These are phyloP conservation scores for Caenorhabditis macrosperma DNA, from an alignment of 2,888 invertebrate genomes.

Conservation along the genomic window DNA sequence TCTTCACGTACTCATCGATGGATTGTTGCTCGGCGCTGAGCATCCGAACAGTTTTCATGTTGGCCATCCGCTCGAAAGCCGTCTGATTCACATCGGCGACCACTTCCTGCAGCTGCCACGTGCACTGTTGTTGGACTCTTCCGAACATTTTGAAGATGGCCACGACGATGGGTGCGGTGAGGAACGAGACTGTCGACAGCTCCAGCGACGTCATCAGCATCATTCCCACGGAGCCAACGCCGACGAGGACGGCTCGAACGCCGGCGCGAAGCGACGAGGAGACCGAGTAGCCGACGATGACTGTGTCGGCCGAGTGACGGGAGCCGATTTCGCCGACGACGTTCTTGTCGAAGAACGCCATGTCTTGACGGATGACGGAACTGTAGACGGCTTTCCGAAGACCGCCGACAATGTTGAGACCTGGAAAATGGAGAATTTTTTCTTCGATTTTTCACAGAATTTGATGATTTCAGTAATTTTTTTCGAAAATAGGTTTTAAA, in stretches of 20 bases:
- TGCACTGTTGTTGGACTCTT: slow-evolving; percentile 89
- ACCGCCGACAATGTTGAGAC: slow-evolving; percentile 42
- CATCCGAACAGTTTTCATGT: slow-evolving; percentile 92
- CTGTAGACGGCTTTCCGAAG: slow-evolving; percentile 51
- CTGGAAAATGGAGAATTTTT: slow-evolving; percentile 25
- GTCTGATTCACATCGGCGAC: slow-evolving; percentile 83
- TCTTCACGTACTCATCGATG: slow-evolving; percentile 85
- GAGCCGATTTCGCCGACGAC: slow-evolving; percentile 56
- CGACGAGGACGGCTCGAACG: slow-evolving; percentile 49
- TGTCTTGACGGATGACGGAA: slow-evolving; percentile 51
- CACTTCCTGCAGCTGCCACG: slow-evolving; percentile 85
- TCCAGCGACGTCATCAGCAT: slow-evolving; percentile 58
- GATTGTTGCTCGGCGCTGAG: slow-evolving; percentile 91
- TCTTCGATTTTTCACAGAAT: too few relatives aligned
- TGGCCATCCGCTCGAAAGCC: slow-evolving; percentile 86
- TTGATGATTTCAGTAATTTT: neutral
- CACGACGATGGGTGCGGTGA: slow-evolving; percentile 87
- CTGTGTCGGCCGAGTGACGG: slow-evolving; percentile 48
- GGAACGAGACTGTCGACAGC: slow-evolving; percentile 44
- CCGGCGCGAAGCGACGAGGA: slow-evolving; percentile 44
- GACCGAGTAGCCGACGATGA: slow-evolving; percentile 55
- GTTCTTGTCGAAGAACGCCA: slow-evolving; percentile 58
- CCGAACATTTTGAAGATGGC: slow-evolving; percentile 85
- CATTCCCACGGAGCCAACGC: slow-evolving; percentile 49
- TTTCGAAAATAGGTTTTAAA: too few relatives aligned